Conservation (phyloP, 2,797 vertebrate species). For the Acrossocheilus wenchowensis region DNA sequence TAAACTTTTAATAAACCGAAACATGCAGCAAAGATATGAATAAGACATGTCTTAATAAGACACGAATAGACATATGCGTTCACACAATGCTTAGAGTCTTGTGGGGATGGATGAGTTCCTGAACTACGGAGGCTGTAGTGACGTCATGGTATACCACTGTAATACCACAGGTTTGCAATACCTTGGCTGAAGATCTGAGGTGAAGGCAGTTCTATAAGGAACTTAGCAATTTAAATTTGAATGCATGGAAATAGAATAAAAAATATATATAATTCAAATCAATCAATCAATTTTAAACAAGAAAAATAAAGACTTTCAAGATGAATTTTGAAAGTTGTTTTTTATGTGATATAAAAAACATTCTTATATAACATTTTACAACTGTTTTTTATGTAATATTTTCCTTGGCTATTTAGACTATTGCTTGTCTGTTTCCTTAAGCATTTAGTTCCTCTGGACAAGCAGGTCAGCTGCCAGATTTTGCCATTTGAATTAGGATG, state of each 20-base stretch:
- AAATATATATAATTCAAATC: neutral
- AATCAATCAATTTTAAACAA: neutral
- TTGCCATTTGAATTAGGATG: neutral
- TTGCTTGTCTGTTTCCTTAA: neutral
- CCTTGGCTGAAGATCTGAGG: neutral
- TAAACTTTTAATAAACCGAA: neutral
- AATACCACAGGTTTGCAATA: neutral
- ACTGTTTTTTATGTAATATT: neutral
- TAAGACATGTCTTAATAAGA: neutral
- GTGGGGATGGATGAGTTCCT: neutral
- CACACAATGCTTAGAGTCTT: neutral
- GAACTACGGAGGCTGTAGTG: neutral
- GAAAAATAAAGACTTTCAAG: neutral
- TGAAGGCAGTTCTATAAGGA: constrained; percentile 69
- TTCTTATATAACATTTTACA: neutral
- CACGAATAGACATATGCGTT: neutral
- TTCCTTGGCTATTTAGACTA: neutral
- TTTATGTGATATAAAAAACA: neutral
- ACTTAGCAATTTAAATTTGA: constrained; percentile 49
- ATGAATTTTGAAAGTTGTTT: neutral
- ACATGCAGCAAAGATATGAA: neutral
- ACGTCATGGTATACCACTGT: neutral
- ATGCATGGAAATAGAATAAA: neutral
- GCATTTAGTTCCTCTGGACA: neutral
- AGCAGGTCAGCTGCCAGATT: neutral